phyloP scores from a whole-genome alignment of 2,113 vertebrate genomes.

The Hipposideros armiger region DNA sequence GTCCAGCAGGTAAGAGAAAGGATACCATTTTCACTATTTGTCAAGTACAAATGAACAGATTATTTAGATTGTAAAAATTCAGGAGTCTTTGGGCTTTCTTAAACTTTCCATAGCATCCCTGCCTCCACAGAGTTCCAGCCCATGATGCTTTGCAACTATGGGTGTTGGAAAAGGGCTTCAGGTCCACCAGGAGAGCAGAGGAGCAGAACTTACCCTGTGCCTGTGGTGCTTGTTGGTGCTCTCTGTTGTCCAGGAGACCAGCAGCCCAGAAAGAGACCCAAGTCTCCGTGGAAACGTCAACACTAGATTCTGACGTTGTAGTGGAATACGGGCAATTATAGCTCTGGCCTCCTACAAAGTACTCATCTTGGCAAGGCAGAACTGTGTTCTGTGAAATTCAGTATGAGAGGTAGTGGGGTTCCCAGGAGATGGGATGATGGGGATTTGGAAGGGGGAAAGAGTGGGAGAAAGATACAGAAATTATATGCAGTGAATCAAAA shows the following conservation, averaged over 20 bases:
- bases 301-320: constrained; percentile 88
- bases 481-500: constrained; percentile 57
- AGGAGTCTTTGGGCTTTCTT: background rate
- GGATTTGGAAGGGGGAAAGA: background rate
- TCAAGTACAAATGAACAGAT: background rate
- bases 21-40: background rate
- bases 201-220: constrained; percentile 85
- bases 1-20: background rate
- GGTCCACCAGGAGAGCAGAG: constrained; percentile 41
- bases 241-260: constrained; percentile 88
- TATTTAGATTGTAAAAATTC: background rate
- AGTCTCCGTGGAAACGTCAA: constrained; percentile 95
- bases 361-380: constrained; percentile 89
- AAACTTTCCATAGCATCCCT: background rate
- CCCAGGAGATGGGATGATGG: background rate
- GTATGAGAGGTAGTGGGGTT: constrained; percentile 22
- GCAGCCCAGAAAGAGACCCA: constrained; percentile 91
- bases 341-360: constrained; percentile 88
- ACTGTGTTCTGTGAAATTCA: constrained; percentile 88
- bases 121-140: background rate
- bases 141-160: constrained; percentile 43
- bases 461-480: constrained; percentile 55
- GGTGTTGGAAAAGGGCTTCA: constrained; percentile 26
- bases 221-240: constrained; percentile 83
- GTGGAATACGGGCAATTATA: constrained; percentile 86